Base-by-base conservation (phyloP, 2,888 invertebrate species). In the Campoplex nolae region DNA sequence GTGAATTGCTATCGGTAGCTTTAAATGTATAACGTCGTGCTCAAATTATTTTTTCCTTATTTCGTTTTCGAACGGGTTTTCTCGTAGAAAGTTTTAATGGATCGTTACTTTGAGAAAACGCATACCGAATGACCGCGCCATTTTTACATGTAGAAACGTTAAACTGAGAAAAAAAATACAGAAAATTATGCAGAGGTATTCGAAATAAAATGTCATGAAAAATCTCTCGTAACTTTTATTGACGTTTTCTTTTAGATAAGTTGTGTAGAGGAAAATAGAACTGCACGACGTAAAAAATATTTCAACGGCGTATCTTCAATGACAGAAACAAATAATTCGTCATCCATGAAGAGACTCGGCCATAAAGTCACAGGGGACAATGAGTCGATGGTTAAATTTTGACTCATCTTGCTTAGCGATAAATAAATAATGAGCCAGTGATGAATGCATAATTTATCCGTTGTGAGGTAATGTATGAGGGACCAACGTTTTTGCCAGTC, bases 361-460 rank as follows among this genome's bases (percentile, higher is more conserved):
- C 68, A 9, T n/a, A 23, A 51, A 18, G 71, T 54, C 13, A 45
- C 4, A 13, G 7, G 23, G 9, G 35, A 11, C 32, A 51, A 18
- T 73, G 51, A 32, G 18, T 11, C 8, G 35, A 18, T 56, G n/a
- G 13, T 74, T 9, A n/a, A 6, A 45, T 75, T 45, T 62, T 16
- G 28, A 45, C 28, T 42, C 56, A 56, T 73, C 56, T 75, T 32
- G 45, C 8, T 58, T 45, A 3, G 42, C 28, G 28, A 28, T 54
- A 74, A 58, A 58, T 75, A 38, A n/a, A 74, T 74, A 38, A 51
- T 56, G 35, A 35, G 2, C 35, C 77, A 35, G n/a, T 48, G 68
- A 68, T 48, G 68, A 68, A 74, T 84, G 75, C 68, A 76, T 84
- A 82, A 86, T 82, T 58, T 68, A 76, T 79, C 23, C 48, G 38